Percentiles rank a stretch among this genome's conserved stretches.
Conservation (phyloP, 2,888 invertebrate genomes). For the Cephalotes varians region DNA sequence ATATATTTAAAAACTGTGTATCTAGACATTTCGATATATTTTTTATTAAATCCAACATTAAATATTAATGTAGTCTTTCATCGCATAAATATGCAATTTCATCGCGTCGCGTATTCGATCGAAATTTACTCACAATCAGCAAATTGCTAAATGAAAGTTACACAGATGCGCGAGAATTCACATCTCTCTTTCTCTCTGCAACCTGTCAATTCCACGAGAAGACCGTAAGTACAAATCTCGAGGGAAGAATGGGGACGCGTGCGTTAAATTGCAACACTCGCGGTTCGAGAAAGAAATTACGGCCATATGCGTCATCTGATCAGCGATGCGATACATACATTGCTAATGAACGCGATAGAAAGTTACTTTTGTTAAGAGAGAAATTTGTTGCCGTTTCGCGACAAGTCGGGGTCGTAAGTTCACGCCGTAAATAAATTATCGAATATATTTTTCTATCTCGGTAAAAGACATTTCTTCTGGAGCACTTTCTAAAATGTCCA, state of each 20-base stretch:
- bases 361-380: conserved; percentile 31
- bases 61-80: not conserved
- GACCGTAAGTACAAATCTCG: not conserved
- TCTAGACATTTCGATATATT: not conserved
- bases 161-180: conserved; percentile 54
- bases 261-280: conserved; percentile 48
- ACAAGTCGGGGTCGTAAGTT: conserved; percentile 2
- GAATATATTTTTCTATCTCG: not conserved
- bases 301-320: conserved; percentile 34
- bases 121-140: conserved; percentile 41
- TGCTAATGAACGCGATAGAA: conserved; percentile 31
- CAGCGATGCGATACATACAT: not conserved
- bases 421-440: conserved; percentile 42
- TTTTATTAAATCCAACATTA: conserved; percentile 5
- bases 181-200: conserved; percentile 22
- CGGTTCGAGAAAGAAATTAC: conserved; percentile 24
- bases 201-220: conserved; percentile 40
- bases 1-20: not conserved
- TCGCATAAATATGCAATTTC: conserved; percentile 38
- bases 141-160: conserved; percentile 63
- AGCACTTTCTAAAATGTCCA: not conserved
- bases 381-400: conserved; percentile 37
- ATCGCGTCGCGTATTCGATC: not conserved
- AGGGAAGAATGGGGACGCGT: conserved; percentile 45
- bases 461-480: not conserved